A percentile compares a stretch with the other conserved stretches of the same genome.
Evolutionary conservation across 2,888 invertebrate species (phyloP).

Genomic region (Tenthredo distinguenda): DNA sequence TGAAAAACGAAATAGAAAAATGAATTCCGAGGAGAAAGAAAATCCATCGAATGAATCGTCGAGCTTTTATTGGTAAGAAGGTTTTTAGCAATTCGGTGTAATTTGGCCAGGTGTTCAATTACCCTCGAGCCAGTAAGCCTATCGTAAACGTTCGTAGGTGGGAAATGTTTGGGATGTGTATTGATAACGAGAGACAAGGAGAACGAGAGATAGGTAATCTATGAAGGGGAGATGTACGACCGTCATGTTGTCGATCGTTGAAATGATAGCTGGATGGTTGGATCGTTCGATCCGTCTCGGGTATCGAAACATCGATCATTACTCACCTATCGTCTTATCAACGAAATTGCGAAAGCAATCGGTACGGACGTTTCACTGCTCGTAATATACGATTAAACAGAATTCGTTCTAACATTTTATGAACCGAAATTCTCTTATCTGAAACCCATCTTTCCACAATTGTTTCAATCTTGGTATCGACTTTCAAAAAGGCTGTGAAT

Average conservation of each 20-base stretch:
- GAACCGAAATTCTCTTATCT: background rate
- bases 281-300: conserved; percentile 33
- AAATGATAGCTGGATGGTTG: conserved; percentile 15
- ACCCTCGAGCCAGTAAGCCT: background rate
- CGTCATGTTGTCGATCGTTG: background rate
- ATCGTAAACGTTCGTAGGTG: background rate
- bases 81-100: background rate
- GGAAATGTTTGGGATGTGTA: conserved; percentile 28
- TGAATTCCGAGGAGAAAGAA: background rate
- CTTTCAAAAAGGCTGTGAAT: background rate
- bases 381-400: background rate
- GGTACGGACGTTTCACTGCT: background rate
- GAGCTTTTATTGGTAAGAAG: background rate
- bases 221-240: conserved; percentile 22
- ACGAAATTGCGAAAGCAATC: conserved; percentile 25
- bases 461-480: background rate
- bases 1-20: background rate
- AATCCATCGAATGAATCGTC: background rate
- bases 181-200: conserved; percentile 45
- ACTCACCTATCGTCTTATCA: conserved; percentile 17
- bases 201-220: conserved; percentile 44
- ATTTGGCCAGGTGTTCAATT: background rate
- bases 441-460: background rate
- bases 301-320: conserved; percentile 39
- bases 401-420: background rate